Base-by-base conservation (phyloP, 2,888 invertebrate genomes). In the Drosophila cracens region DNA sequence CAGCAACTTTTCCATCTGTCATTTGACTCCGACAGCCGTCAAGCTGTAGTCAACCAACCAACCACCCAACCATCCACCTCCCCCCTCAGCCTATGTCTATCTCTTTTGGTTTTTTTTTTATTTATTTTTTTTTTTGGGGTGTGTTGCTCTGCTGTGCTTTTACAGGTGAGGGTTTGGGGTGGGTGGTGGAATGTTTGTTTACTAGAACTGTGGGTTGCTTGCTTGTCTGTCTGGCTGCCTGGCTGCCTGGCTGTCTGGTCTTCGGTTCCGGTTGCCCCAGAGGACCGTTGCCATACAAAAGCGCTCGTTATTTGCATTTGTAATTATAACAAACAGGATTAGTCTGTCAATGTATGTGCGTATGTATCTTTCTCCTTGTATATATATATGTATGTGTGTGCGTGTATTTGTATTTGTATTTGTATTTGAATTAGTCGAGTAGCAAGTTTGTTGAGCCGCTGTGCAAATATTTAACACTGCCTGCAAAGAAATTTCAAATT, bases 311-410 rank as follows among this genome's bases (percentile, higher is more conserved):
- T 92, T 92, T 92, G 92, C 89, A 92, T 92, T 92, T 89, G 89
- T 92, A 92, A 92, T 92, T 92, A 92, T 89, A 90, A 89, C 83
- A 91, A 92, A 92, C 84, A 84, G 84, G 90, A 92, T 91, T 91
- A 90, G 87, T 80, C 80, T 78, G 81, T 79, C 76, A 71, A 52
- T 74, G 57, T 65, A 27, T 69, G n/a, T 61, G 38, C 25, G 40
- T 66, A 31, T 62, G 21, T 64, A 18, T 46, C 16, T 72, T 48
- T 70, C 27, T 75, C 59, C 54, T 51, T 49, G 25, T 46, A 25
- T 46, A 46, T 46, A 16, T 4, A 46, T 13, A 3, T 43, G 8
- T 76, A 80, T 79, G 74, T 74, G 51, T 38, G 10, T 78, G 63
- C 51, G 29, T 38, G 51, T 80, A 52, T 66, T 68, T 69, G 75